Evolutionary conservation across 1,140 invertebrate species (phyloP).

Genomic region (Zaprionus inermis): DNA sequence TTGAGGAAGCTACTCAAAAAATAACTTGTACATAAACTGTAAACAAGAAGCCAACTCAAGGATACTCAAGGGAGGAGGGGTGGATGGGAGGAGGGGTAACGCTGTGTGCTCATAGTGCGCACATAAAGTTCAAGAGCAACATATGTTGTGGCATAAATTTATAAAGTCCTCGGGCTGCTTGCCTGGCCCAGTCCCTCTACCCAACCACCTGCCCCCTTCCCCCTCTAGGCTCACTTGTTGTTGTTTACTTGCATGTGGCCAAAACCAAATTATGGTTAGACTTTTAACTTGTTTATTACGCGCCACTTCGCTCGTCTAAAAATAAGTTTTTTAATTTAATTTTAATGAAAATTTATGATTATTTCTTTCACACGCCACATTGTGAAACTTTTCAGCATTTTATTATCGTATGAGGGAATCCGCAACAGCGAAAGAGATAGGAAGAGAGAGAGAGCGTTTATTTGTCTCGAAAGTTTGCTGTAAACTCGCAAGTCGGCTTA

Average conservation of each 20-base stretch:
- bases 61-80: not conserved
- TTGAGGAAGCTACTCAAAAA: slow-evolving; percentile 79
- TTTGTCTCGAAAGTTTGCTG: slow-evolving; percentile 58
- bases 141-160: slow-evolving; percentile 78
- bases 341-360: slow-evolving; percentile 79
- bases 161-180: slow-evolving; percentile 46
- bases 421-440: not conserved
- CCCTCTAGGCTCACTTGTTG: not conserved
- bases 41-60: slow-evolving; percentile 52
- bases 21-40: slow-evolving; percentile 52
- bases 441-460: slow-evolving; percentile 31
- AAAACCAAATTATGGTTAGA: slow-evolving; percentile 79
- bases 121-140: slow-evolving; percentile 66
- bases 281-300: slow-evolving; percentile 81
- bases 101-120: not conserved
- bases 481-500: slow-evolving; percentile 48
- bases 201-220: not conserved
- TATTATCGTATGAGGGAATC: slow-evolving; percentile 1
- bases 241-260: slow-evolving; percentile 64
- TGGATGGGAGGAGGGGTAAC: not conserved
- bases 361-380: slow-evolving; percentile 69
- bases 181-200: not conserved
- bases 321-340: slow-evolving; percentile 81
- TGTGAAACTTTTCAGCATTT: slow-evolving; percentile 15
- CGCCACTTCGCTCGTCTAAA: slow-evolving; percentile 25